A percentile compares a stretch with the other conserved stretches of the same genome.
phyloP scores from a whole-genome alignment of 1,140 invertebrate genomes.

The Micrasema minimum region DNA sequence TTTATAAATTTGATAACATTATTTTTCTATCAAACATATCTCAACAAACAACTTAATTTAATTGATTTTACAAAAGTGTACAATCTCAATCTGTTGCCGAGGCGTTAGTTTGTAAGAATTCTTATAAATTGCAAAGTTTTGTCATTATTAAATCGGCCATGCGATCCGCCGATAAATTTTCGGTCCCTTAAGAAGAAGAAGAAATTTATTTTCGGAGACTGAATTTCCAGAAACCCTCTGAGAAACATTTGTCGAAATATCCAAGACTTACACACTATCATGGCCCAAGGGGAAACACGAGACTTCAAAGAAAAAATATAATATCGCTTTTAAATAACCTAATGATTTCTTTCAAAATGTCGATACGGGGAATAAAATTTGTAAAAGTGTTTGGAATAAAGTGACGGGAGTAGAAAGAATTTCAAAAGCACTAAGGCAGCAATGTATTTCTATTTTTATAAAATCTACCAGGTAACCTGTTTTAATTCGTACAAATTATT shows the following conservation, averaged over 20 bases:
- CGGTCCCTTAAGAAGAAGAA: constrained; percentile 12
- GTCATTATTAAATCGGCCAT: neutral
- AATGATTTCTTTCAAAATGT: constrained; percentile 16
- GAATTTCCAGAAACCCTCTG: constrained; percentile 37
- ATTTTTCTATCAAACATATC: too few relatives aligned
- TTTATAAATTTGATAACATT: too few relatives aligned
- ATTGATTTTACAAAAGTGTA: too few relatives aligned
- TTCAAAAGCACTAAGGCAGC: too few relatives aligned
- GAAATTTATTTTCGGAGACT: constrained; percentile 19
- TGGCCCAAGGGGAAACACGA: constrained; percentile 31
- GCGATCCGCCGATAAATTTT: constrained; percentile 11
- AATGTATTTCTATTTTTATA: too few relatives aligned
- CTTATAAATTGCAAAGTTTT: constrained; percentile 7
- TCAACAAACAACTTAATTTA: too few relatives aligned
- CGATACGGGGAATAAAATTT: neutral
- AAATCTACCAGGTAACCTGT: too few relatives aligned
- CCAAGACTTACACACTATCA: constrained; percentile 29
- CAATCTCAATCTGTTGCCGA: too few relatives aligned
- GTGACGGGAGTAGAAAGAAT: too few relatives aligned
- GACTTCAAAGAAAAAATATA: constrained; percentile 31
- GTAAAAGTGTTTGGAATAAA: too few relatives aligned
- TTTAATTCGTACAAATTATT: too few relatives aligned
- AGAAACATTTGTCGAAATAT: constrained; percentile 40
- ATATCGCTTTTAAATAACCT: constrained; percentile 15
- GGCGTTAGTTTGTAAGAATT: too few relatives aligned